phyloP scores from a whole-genome alignment of 2,797 vertebrate species.

The Amblyopsis hoosieri region DNA sequence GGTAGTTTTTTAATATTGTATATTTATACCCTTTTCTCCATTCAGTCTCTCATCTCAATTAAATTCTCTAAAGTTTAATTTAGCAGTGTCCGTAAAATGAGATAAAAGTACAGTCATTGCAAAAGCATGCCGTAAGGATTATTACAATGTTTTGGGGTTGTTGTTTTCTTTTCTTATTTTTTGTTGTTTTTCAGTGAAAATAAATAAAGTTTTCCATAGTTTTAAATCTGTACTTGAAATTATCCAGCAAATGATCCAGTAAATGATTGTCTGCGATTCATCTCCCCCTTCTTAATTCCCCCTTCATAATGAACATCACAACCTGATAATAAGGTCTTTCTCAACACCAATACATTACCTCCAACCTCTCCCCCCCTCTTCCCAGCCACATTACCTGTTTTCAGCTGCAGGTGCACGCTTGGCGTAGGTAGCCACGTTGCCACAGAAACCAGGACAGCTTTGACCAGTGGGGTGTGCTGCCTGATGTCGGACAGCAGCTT shows the following conservation, averaged over 20 bases:
- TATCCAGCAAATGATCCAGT: too few relatives aligned
- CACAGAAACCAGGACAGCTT: slow-evolving; percentile 86
- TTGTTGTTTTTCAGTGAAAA: too few relatives aligned
- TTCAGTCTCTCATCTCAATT: too few relatives aligned
- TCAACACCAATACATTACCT: too few relatives aligned
- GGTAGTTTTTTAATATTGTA: too few relatives aligned
- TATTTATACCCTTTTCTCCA: too few relatives aligned
- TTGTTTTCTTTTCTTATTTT: too few relatives aligned
- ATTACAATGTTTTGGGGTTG: background rate
- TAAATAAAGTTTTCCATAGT: slow-evolving; percentile 15
- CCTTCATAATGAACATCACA: background rate
- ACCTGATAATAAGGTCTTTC: background rate
- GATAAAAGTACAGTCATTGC: too few relatives aligned
- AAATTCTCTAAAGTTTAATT: too few relatives aligned
- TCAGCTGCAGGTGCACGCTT: slow-evolving; percentile 87
- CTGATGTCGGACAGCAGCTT: slow-evolving; percentile 87
- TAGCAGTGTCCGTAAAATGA: too few relatives aligned
- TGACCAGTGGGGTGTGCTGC: slow-evolving; percentile 82
- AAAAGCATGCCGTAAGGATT: too few relatives aligned
- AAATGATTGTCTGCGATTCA: background rate
- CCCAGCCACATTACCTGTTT: slow-evolving; percentile 81
- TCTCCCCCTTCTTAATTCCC: slow-evolving; percentile 3
- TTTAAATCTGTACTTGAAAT: background rate
- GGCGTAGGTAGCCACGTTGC: slow-evolving; percentile 82
- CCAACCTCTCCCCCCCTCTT: too few relatives aligned